These are phyloP conservation scores for Unio pictorum DNA, from an alignment of 2,888 invertebrate genomes.

Conservation along the genomic window DNA sequence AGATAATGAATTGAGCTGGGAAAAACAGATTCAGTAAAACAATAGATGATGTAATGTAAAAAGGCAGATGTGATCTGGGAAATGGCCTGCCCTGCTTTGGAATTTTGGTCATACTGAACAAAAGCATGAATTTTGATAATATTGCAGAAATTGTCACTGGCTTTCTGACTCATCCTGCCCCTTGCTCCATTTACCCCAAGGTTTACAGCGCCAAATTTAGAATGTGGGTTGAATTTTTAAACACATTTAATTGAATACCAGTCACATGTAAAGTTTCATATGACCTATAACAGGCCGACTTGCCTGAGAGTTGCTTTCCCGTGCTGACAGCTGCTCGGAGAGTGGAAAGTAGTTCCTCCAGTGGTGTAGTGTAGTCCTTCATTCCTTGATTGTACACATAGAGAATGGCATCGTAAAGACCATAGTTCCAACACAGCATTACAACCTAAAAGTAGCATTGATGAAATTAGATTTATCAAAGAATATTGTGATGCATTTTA, in stretches of 20 bases:
- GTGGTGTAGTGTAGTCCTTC: slow-evolving; percentile 81
- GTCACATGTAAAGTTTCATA: neutral
- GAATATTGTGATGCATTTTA: no score
- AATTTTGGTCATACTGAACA: no score
- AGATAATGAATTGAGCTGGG: no score
- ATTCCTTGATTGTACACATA: slow-evolving; percentile 86
- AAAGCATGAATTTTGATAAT: no score
- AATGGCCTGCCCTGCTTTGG: no score
- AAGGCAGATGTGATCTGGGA: no score
- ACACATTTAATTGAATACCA: neutral
- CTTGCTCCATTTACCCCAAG: no score
- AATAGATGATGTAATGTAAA: no score
- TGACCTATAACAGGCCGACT: neutral
- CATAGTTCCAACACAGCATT: slow-evolving; percentile 77
- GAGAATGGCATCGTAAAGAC: slow-evolving; percentile 81
- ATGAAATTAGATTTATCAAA: neutral
- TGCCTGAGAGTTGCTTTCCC: slow-evolving; percentile 68
- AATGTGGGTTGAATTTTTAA: neutral
- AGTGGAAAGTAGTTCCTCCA: slow-evolving; percentile 75
- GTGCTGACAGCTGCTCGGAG: slow-evolving; percentile 68
- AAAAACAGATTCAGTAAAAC: no score
- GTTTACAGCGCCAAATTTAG: neutral
- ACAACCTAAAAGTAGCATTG: slow-evolving; percentile 70
- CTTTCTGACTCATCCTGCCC: no score
- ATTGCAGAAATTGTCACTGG: no score